phyloP scores from a whole-genome alignment of 2,888 invertebrate species.

The Acronicta aceris region DNA sequence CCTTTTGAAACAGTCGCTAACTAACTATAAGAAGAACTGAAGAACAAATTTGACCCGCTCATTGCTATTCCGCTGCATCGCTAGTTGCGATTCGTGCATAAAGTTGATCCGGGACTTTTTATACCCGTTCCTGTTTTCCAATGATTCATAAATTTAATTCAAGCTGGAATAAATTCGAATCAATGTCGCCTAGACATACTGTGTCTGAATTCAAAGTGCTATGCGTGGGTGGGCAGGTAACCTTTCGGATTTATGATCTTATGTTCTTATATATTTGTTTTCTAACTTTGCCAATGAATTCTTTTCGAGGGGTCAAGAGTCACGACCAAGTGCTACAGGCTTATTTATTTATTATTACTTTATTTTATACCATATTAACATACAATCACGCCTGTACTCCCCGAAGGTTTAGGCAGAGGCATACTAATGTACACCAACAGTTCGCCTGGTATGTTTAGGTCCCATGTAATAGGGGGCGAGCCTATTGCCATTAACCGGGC shows the following conservation, averaged over 20 bases:
- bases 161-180: constrained; percentile 49
- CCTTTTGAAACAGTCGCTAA: no score
- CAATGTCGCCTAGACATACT: constrained; percentile 47
- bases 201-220: constrained; percentile 38
- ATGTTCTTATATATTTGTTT: constrained; percentile 21
- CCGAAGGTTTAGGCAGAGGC: no score
- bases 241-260: constrained; percentile 29
- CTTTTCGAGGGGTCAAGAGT: neutral
- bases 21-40: no score
- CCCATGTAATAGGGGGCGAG: no score
- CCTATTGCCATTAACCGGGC: no score
- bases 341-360: no score
- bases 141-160: constrained; percentile 50
- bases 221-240: constrained; percentile 28
- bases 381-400: no score
- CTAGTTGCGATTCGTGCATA: constrained; percentile 22
- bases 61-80: constrained; percentile 18
- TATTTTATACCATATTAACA: no score
- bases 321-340: neutral
- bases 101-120: constrained; percentile 35
- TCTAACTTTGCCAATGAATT: constrained; percentile 12
- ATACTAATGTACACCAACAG: no score
- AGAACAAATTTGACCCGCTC: constrained; percentile 4
- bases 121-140: constrained; percentile 26
- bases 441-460: no score